Evolutionary conservation across 2,113 vertebrate genomes (phyloP).

Genomic region (Crocuta crocuta): DNA sequence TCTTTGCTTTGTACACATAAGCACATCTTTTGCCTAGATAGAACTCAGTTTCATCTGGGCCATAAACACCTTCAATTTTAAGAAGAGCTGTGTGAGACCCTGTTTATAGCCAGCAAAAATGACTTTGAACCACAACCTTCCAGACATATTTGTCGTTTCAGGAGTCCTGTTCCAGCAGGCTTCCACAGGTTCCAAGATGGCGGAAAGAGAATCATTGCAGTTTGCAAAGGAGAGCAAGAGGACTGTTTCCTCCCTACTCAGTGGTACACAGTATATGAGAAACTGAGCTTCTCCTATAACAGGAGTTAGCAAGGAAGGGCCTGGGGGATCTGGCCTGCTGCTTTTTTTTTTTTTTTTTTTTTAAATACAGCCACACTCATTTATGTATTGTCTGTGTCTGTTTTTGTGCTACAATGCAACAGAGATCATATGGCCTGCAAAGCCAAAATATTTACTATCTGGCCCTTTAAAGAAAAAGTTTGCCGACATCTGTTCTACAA

Average conservation of each 20-base stretch:
- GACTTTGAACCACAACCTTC: too few relatives aligned
- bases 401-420: not conserved
- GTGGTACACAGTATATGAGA: not conserved
- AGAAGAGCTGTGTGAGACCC: too few relatives aligned
- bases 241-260: not conserved
- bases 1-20: too few relatives aligned
- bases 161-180: too few relatives aligned
- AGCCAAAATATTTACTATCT: slow-evolving; percentile 14
- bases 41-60: too few relatives aligned
- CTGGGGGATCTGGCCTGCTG: not conserved
- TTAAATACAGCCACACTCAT: not conserved
- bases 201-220: not conserved
- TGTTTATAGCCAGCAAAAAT: too few relatives aligned
- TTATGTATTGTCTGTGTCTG: not conserved
- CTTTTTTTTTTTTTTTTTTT: not conserved
- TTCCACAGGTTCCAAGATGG: too few relatives aligned
- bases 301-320: not conserved
- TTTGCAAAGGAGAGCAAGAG: not conserved
- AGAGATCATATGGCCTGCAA: not conserved
- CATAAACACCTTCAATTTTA: too few relatives aligned
- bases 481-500: not conserved
- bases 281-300: not conserved
- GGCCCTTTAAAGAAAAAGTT: not conserved
- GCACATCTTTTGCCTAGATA: too few relatives aligned
- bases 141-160: too few relatives aligned